These are phyloP conservation scores for Elysia chlorotica DNA, from an alignment of 1,140 invertebrate species.

Conservation along the genomic window DNA sequence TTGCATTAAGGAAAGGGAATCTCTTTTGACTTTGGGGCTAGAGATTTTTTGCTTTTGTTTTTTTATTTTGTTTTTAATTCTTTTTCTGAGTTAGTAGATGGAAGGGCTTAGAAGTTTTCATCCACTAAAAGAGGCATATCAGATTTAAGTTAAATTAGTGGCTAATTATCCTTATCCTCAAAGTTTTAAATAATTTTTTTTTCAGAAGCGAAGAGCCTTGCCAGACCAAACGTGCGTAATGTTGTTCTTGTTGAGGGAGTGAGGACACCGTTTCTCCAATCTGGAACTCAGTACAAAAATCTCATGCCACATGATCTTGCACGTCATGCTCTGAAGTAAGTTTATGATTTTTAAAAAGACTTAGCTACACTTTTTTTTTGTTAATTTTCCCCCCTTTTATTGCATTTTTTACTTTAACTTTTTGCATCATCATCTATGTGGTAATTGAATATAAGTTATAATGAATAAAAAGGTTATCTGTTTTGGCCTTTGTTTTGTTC, in stretches of 20 bases:
- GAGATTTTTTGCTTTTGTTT: too few species aligned
- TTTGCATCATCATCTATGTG: too few species aligned
- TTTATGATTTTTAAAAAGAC: too few species aligned
- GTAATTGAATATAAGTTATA: too few species aligned
- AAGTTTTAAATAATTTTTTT: background rate
- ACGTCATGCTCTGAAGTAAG: slow-evolving; percentile 81
- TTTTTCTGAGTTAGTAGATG: background rate
- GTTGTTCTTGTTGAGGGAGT: slow-evolving; percentile 96
- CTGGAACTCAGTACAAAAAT: slow-evolving; percentile 90
- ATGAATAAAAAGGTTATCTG: too few species aligned
- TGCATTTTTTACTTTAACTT: too few species aligned
- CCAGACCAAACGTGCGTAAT: slow-evolving; percentile 62
- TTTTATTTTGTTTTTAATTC: too few species aligned
- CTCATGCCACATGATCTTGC: slow-evolving; percentile 96
- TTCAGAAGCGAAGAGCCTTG: slow-evolving; percentile 33
- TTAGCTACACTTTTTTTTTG: too few species aligned
- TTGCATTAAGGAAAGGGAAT: too few species aligned
- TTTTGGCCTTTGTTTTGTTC: too few species aligned
- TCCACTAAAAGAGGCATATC: background rate
- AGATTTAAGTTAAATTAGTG: background rate
- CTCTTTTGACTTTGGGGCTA: background rate
- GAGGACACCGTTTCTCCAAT: slow-evolving; percentile 93
- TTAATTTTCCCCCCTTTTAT: too few species aligned
- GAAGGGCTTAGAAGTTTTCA: background rate
- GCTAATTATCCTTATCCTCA: slow-evolving; percentile 4